A percentile compares a stretch with the other conserved stretches of the same genome.
phyloP scores from a whole-genome alignment of 2,888 invertebrate genomes.

The Liodrosophila aerea region DNA sequence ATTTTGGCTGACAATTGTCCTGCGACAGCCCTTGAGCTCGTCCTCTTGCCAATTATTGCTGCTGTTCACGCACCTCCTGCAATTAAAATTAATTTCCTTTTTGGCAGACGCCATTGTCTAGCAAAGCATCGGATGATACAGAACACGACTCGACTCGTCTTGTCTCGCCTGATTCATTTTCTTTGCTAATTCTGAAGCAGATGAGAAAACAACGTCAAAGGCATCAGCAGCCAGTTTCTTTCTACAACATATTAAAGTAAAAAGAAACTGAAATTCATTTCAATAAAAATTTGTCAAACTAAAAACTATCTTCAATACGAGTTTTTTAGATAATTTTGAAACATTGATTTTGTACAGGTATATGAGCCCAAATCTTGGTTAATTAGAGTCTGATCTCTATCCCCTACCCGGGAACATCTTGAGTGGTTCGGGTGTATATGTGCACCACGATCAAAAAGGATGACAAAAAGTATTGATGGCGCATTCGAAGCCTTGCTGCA shows the following conservation, averaged over 20 bases:
- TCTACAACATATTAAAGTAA: too few species aligned
- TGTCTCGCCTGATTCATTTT: constrained; percentile 41
- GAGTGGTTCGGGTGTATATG: too few species aligned
- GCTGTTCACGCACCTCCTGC: constrained; percentile 49
- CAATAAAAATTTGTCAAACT: neutral
- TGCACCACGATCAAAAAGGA: too few species aligned
- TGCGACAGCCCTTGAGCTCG: constrained; percentile 30
- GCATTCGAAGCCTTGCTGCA: too few species aligned
- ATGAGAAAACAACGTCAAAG: neutral
- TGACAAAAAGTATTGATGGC: too few species aligned
- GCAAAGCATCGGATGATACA: constrained; percentile 23
- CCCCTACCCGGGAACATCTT: too few species aligned
- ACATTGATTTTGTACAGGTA: too few species aligned
- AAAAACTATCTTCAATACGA: neutral
- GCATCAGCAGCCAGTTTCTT: neutral
- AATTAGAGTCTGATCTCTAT: too few species aligned
- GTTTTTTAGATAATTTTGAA: too few species aligned
- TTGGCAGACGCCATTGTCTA: constrained; percentile 53
- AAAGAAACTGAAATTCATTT: neutral
- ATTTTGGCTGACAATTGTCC: constrained; percentile 24
- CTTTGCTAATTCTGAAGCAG: constrained; percentile 11
- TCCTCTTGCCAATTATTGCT: constrained; percentile 62
- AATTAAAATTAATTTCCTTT: constrained; percentile 65
- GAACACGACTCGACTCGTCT: constrained; percentile 36
- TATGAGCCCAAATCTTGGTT: too few species aligned